Evolutionary conservation across 1,140 invertebrate genomes (phyloP), one percentile per base, ranked within the genome.

Genomic region (Anastatus disparis): DNA sequence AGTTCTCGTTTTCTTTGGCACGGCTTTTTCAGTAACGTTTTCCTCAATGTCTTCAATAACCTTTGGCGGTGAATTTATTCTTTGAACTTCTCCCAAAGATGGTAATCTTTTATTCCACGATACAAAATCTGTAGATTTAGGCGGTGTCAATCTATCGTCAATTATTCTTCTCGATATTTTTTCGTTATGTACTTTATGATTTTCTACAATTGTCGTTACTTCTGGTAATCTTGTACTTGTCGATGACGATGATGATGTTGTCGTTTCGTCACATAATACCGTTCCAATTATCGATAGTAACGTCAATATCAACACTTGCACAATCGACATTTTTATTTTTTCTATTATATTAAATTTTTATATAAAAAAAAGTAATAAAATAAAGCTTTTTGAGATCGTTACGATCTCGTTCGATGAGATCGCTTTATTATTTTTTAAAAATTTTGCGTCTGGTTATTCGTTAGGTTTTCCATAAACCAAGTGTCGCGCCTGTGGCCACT

Each of bases 111-210:
- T 64, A 17, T 52, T 71, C 70, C 70, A 71, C 0, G 46, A 2
- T 0, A 55, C 22, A 7, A 42, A 71, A 20, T 71, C 70, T 1
- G 35, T 29, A 9, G 31, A 2, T 13, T 26, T 59, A 1, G 70
- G 62, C 0, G 62, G 70, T 0, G 48, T 62, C 6, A 71, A 24
- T n/a, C 62, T 38, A n/a, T 71, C 62, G 0, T 71, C 70, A 31
- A 71, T 66, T 13, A 65, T 24, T 15, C 70, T 58, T 26, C 69
- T 46, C 10, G 62, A 27, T 4, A 65, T 61, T 29, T 65, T 65
- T 0, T 53, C 61, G 15, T 31, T 42, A 12, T 13, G 4, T 12
- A 1, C 24, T 22, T 2, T 31, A 6, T n/a, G 17, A 12, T 7
- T 9, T 20, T 50, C 48, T 2, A 50, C 6, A 17, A 12, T 50